Base-by-base conservation (phyloP, 2,113 vertebrate species). In the Colius striatus region DNA sequence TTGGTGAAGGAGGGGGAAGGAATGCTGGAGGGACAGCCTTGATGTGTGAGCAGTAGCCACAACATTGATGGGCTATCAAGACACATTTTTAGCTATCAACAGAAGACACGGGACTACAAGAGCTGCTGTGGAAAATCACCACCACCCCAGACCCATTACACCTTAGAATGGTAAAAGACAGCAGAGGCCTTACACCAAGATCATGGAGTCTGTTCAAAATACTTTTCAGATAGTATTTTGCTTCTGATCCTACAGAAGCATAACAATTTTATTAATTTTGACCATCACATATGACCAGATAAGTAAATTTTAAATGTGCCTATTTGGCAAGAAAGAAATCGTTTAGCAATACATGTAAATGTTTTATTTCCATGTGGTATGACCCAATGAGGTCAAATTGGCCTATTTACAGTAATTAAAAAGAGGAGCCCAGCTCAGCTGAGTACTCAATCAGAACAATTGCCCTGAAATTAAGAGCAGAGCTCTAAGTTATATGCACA, bases 271-370 rank as follows among this genome's bases (percentile, higher is more conserved):
- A 2, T 84, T 84, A 14, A 51, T 87, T 87, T 48, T 77, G 51
- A 48, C 22, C n/a, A 14, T 72, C 1, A 0, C 66, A 38, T 0
- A 0, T 65, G 63, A 66, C 23, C 22, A 57, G 51, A 68, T 29
- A 55, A 79, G 23, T 73, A 41, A 41, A 1, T 73, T 80, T 83
- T 63, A 57, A 62, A 47, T 14, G 53, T 93, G 36, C 20, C 17
- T 77, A 4, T 89, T 32, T 80, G 36, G 13, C 51, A 47, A 62
- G n/a, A 65, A 87, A 68, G 5, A 66, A 71, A 54, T 32, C 29
- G 11, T 58, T 29, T 43, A 75, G 26, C 18, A 47, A 50, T 36
- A 16, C 29, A 23, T 22, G 9, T 48, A 29, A 65, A 57, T 66
- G 23, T 34, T 77, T 62, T 1, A 57, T 73, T 92, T 95, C 79